These are phyloP conservation scores for Ptilonorhynchus violaceus DNA, from an alignment of 2,113 vertebrate genomes.

Conservation along the genomic window DNA sequence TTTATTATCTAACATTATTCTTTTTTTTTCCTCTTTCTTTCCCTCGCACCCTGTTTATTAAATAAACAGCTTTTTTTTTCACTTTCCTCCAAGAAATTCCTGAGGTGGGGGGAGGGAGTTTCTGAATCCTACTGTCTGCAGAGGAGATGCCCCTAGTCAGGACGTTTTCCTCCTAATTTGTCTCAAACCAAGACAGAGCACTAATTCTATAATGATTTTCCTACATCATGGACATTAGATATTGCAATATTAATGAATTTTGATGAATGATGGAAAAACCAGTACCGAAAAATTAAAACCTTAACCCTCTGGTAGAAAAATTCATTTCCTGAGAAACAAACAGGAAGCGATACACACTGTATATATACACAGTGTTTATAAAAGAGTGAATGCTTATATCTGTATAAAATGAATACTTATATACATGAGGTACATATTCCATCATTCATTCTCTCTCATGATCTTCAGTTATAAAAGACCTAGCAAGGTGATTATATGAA, in stretches of 20 bases:
- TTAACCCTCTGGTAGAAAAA: not conserved
- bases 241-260: slow-evolving; percentile 15
- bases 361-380: not conserved
- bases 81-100: no score
- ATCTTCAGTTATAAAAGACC: not conserved
- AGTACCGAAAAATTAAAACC: not conserved
- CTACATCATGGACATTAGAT: not conserved
- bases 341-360: not conserved
- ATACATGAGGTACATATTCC: not conserved
- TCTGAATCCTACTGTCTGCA: no score
- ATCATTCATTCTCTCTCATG: not conserved
- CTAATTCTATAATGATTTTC: not conserved
- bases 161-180: no score
- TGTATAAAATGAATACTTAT: not conserved
- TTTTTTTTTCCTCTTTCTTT: no score
- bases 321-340: not conserved
- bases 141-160: no score
- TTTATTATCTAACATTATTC: no score
- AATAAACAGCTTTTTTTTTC: no score
- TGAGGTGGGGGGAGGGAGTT: no score
- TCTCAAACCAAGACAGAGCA: not conserved
- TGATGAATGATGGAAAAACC: not conserved
- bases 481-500: not conserved
- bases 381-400: not conserved
- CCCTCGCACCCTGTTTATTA: no score